A percentile compares a stretch with the other conserved stretches of the same genome.
Evolutionary conservation across 2,888 invertebrate species (phyloP).

Genomic region (Catocala nupta): DNA sequence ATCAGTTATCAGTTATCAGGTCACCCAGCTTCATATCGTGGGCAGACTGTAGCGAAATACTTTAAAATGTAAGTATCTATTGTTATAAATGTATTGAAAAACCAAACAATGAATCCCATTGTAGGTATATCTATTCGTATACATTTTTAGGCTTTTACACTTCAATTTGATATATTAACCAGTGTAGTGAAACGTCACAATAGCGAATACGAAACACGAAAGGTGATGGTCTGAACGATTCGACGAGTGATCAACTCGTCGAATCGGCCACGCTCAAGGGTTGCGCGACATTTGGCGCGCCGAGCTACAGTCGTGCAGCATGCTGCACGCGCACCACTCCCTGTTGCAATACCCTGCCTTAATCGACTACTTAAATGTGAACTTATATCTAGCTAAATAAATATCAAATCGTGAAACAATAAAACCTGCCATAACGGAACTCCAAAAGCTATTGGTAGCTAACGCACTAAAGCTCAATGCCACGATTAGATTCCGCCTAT

Average conservation of each 20-base stretch:
- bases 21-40: no score
- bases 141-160: conserved; percentile 9
- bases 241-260: conserved; percentile 15
- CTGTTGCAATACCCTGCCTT: conserved; percentile 53
- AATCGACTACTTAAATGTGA: conserved; percentile 56
- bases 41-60: not conserved
- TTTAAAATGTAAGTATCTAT: not conserved
- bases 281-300: conserved; percentile 61
- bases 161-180: conserved; percentile 20
- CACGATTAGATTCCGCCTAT: conserved; percentile 29
- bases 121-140: conserved; percentile 1
- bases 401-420: conserved; percentile 39
- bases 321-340: conserved; percentile 39
- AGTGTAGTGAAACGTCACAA: conserved; percentile 26
- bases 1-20: no score
- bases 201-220: conserved; percentile 35
- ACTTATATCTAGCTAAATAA: conserved; percentile 44
- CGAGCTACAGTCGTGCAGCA: conserved; percentile 54
- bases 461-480: conserved; percentile 18
- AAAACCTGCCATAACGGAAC: conserved; percentile 14
- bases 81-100: not conserved
- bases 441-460: conserved; percentile 26
- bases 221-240: conserved; percentile 18
- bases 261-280: conserved; percentile 57
- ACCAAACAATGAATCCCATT: conserved; percentile 3